Base-by-base conservation (phyloP, 2,888 invertebrate species). In the Dinocampus coccinellae region DNA sequence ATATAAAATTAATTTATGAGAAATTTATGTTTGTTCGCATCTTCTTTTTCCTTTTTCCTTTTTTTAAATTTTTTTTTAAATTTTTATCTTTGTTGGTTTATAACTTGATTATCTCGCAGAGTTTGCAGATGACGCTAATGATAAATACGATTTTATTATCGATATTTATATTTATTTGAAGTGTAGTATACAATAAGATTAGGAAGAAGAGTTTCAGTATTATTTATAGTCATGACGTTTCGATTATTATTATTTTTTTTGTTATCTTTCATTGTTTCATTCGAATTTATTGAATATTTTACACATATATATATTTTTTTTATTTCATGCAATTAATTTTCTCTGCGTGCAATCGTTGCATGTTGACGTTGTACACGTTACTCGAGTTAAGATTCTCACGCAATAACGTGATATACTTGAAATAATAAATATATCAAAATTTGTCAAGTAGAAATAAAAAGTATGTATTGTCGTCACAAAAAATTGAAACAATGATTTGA, bases 341-440 rank as follows among this genome's bases (percentile, higher is more conserved):
- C 7, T n/a, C 36, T 24, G 24, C 42, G 62, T 62, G 60, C 36
- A 34, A 60, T 16, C 26, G n/a, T 62, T n/a, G 36, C 26, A 26
- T 39, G 39, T 42, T 24, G 24, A 7, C 13, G 22, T n/a, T n/a
- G 39, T 24, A 16, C 34, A 36, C 42, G 36, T 34, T 24, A 62
- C 39, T 11, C 26, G 39, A 62, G 11, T 39, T 34, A 2, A 60
- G 39, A 62, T 39, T 62, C 36, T 42, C 60, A 60, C 62, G 62
- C 62, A 42, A 62, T 11, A 13, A 22, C 36, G 3, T 24, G n/a
- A n/a, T n/a, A n/a, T n/a, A n/a, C n/a, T n/a, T n/a, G n/a, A n/a
- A n/a, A n/a, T n/a, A n/a, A n/a, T n/a, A n/a, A n/a, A n/a, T n/a
- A n/a, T n/a, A n/a, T n/a, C n/a, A n/a, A n/a, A n/a, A n/a, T n/a